Evolutionary conservation across 2,888 invertebrate genomes (phyloP), one percentile per base, ranked within the genome.

Genomic region (Criorhina ranunculi): DNA sequence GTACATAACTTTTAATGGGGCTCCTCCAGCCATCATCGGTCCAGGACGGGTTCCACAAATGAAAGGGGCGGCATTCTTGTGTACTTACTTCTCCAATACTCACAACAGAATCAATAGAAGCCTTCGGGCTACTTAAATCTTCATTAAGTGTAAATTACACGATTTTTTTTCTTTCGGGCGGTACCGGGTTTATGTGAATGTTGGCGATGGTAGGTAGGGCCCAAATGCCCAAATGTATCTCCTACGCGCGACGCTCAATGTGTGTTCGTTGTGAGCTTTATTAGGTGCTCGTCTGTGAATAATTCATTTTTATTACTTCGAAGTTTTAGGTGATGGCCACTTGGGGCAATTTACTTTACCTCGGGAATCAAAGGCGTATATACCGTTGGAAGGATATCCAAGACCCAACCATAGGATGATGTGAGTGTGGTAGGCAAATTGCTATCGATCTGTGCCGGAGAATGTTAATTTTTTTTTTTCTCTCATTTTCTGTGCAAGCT

Each of bases 101-200:
- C 31, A 49, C 44, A 62, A 60, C 31, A 29, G 46, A 80, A 75
- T 76, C 81, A 81, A 81, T 76, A 76, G 76, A 69, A 51, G 69
- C 57, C 76, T 64, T 55, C 17, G 76, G 76, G 81, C 76, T 76
- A 70, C 81, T 82, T 77, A 82, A 82, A 82, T 82, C 77, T 77
- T 82, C 82, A 82, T 82, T 82, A 82, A 82, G 82, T 82, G 82
- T 72, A 72, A 82, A 82, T 82, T 82, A 82, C 82, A 29, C 53
- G 81, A 64, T 76, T 80, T 67, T 55, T 62, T 31, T 80, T 67
- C 46, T 62, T 31, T 19, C 24, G 1, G 51, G 29, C 51, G 29
- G 29, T 11, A 66, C 6, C 29, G 37, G 51, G 37, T 66, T n/a
- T n/a, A n/a, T n/a, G n/a, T n/a, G n/a, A n/a, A n/a, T 24, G 24